Evolutionary conservation across 2,888 invertebrate species (phyloP).

Genomic region (Chrysina gloriosa): DNA sequence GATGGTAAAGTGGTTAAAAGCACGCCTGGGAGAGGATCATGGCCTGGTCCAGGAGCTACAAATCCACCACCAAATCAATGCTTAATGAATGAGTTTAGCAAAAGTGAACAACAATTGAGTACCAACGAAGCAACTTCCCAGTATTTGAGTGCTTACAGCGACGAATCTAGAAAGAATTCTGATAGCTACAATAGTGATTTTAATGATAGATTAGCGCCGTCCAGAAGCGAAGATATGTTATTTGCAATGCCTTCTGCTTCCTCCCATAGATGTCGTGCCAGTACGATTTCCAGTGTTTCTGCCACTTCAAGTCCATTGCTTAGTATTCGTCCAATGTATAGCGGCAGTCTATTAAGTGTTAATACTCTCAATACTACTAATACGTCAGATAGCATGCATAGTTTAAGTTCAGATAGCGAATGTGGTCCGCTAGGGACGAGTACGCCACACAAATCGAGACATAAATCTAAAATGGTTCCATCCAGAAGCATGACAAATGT

Average conservation of each 20-base stretch:
- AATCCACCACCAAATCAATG: constrained; percentile 66
- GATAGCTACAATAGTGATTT: constrained; percentile 61
- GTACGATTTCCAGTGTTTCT: constrained; percentile 72
- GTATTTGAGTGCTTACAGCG: constrained; percentile 68
- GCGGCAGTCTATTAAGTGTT: constrained; percentile 74
- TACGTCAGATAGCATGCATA: constrained; percentile 75
- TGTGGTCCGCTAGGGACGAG: constrained; percentile 67
- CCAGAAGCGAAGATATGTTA: constrained; percentile 83
- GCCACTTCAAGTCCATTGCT: constrained; percentile 79
- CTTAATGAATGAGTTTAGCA: constrained; percentile 75
- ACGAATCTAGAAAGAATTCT: constrained; percentile 62
- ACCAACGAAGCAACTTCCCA: constrained; percentile 70
- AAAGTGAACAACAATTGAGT: constrained; percentile 82
- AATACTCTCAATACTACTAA: constrained; percentile 70
- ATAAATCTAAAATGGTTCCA: constrained; percentile 70
- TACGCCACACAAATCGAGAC: constrained; percentile 63
- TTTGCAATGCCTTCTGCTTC: constrained; percentile 56
- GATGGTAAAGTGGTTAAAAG: constrained; percentile 82
- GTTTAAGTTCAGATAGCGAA: constrained; percentile 75
- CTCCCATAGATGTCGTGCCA: constrained; percentile 55
- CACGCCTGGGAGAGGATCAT: constrained; percentile 83
- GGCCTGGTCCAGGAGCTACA: constrained; percentile 82
- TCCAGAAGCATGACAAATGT: constrained; percentile 75
- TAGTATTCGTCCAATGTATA: constrained; percentile 71
- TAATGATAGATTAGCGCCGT: constrained; percentile 74